A percentile compares a stretch with the other conserved stretches of the same genome.
phyloP scores from a whole-genome alignment of 2,888 invertebrate genomes.

The Dasysyrphus tricinctus region DNA sequence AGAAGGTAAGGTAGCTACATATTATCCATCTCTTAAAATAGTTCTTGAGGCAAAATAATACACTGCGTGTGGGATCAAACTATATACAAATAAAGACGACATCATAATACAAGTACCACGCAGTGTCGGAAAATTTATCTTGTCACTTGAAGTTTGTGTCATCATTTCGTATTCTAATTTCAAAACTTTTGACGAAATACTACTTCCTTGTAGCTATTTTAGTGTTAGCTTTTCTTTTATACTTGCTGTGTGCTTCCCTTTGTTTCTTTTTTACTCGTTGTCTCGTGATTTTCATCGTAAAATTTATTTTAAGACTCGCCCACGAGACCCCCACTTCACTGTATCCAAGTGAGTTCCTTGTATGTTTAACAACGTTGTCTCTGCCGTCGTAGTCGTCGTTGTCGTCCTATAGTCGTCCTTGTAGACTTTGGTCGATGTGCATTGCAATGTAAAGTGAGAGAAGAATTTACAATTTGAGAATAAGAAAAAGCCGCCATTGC shows the following conservation, averaged over 20 bases:
- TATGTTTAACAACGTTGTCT: slow-evolving; percentile 1
- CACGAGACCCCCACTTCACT: neutral
- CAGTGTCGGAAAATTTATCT: slow-evolving; percentile 44
- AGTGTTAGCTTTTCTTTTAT: slow-evolving; percentile 13
- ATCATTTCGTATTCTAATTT: slow-evolving; percentile 48
- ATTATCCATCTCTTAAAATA: neutral
- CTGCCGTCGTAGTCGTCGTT: slow-evolving; percentile 6
- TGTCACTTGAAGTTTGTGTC: slow-evolving; percentile 50
- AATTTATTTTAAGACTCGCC: slow-evolving; percentile 55
- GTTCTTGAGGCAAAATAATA: neutral
- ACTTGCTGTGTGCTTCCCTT: slow-evolving; percentile 17
- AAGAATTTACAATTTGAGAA: slow-evolving; percentile 25
- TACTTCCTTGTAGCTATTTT: slow-evolving; percentile 60
- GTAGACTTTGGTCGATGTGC: slow-evolving; percentile 16
- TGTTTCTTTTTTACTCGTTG: slow-evolving; percentile 18
- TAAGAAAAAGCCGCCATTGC: slow-evolving; percentile 32
- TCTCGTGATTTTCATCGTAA: slow-evolving; percentile 49
- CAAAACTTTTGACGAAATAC: slow-evolving; percentile 60
- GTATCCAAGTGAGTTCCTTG: slow-evolving; percentile 49
- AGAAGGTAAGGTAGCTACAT: no score
- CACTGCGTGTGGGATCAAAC: neutral
- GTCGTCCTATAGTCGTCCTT: slow-evolving; percentile 26
- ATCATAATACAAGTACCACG: neutral
- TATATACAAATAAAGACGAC: neutral
- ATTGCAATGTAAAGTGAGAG: slow-evolving; percentile 21